These are phyloP conservation scores for Conus ventricosus DNA, from an alignment of 1,140 invertebrate genomes.

Conservation along the genomic window DNA sequence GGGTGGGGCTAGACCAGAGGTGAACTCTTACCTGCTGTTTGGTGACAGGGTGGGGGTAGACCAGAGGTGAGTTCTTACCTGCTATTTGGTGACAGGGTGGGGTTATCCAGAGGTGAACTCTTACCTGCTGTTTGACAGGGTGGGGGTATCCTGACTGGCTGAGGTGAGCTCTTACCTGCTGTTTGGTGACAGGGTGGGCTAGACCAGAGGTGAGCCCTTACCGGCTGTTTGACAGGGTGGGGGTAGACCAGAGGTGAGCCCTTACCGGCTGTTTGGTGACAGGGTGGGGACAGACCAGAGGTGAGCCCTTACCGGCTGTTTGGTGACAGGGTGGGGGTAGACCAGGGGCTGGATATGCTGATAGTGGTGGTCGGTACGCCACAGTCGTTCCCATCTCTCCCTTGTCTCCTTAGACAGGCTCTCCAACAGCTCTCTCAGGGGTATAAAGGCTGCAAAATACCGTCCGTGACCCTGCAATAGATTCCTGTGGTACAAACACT, in stretches of 20 bases:
- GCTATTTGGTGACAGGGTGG: no score
- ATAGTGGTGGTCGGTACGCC: constrained; percentile 74
- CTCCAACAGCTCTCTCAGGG: constrained; percentile 74
- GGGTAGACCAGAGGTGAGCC: constrained; percentile 76
- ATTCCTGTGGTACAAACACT: no score
- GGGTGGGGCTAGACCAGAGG: no score
- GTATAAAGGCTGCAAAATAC: constrained; percentile 71
- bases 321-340: constrained; percentile 70
- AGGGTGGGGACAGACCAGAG: constrained; percentile 73
- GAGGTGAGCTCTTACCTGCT: constrained; percentile 47
- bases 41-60: no score
- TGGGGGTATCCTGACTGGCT: constrained; percentile 66
- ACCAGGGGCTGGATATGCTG: constrained; percentile 74
- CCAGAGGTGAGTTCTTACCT: no score
- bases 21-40: no score
- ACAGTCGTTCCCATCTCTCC: constrained; percentile 73
- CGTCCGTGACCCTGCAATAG: no score
- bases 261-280: constrained; percentile 52
- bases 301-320: constrained; percentile 67
- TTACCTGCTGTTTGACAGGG: constrained; percentile 53
- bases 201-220: constrained; percentile 71
- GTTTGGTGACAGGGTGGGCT: constrained; percentile 65
- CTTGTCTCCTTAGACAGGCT: constrained; percentile 66
- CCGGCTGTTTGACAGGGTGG: constrained; percentile 59
- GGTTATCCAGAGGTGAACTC: constrained; percentile 76